Percentiles rank a stretch among this genome's conserved stretches.
These are phyloP conservation scores for Pentalonia nigronervosa DNA, from an alignment of 1,140 invertebrate species.

Conservation along the genomic window DNA sequence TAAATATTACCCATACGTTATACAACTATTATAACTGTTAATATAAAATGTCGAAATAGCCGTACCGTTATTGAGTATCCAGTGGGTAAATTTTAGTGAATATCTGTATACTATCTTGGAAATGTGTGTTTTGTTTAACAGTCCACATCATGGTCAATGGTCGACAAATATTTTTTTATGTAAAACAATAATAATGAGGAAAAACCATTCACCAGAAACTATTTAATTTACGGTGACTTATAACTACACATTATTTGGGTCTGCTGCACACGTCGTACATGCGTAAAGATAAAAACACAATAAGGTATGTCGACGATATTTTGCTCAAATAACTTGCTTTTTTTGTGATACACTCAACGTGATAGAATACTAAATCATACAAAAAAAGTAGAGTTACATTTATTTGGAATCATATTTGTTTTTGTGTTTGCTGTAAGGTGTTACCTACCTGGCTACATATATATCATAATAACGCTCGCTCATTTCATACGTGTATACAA, in stretches of 20 bases:
- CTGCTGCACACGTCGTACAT: neutral
- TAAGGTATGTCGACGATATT: neutral
- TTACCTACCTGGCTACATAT: no score
- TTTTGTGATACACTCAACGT: neutral
- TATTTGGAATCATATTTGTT: neutral
- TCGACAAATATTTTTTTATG: neutral
- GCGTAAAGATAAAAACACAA: neutral
- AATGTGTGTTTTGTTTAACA: neutral
- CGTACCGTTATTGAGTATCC: no score
- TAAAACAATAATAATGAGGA: neutral
- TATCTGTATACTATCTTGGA: neutral
- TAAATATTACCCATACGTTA: no score
- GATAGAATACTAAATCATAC: neutral
- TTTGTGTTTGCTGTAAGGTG: neutral
- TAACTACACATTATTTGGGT: neutral
- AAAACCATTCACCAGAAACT: neutral
- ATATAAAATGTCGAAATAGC: no score
- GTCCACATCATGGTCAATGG: neutral
- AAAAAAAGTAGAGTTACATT: neutral
- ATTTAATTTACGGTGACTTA: neutral
- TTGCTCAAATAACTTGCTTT: neutral
- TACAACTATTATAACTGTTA: no score
- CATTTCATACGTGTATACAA: neutral
- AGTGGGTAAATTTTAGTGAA: neutral
- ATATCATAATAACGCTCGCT: neutral